phyloP scores from a whole-genome alignment of 2,888 invertebrate species.

The Noctuana brunneofusca region DNA sequence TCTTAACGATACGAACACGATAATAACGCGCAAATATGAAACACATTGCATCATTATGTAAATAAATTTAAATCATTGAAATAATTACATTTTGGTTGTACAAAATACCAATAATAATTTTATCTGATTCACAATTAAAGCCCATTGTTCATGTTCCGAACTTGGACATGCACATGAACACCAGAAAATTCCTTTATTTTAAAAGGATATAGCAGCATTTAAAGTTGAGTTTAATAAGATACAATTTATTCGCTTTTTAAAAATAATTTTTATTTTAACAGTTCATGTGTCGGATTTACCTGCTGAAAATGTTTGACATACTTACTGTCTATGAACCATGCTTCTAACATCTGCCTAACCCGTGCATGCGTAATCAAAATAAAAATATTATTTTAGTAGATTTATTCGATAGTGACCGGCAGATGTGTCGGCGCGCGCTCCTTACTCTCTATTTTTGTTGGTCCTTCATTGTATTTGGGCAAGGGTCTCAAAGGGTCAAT shows the following conservation, averaged over 20 bases:
- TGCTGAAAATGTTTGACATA: slow-evolving; percentile 33
- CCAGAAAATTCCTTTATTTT: slow-evolving; percentile 21
- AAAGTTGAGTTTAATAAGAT: neutral
- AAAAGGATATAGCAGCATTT: slow-evolving; percentile 15
- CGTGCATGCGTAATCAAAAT: slow-evolving; percentile 78
- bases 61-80: slow-evolving; percentile 33
- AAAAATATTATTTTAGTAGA: slow-evolving; percentile 82
- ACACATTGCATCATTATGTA: slow-evolving; percentile 30
- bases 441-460: slow-evolving; percentile 73
- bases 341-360: slow-evolving; percentile 77
- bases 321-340: slow-evolving; percentile 48
- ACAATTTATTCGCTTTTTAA: neutral
- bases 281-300: neutral
- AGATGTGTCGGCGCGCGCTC: slow-evolving; percentile 71
- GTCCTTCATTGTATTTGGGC: slow-evolving; percentile 70
- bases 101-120: slow-evolving; percentile 31
- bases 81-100: slow-evolving; percentile 29
- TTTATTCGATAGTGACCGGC: slow-evolving; percentile 79
- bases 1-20: slow-evolving; percentile 23
- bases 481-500: slow-evolving; percentile 72
- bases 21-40: slow-evolving; percentile 29
- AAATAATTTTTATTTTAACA: neutral
- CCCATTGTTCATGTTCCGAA: slow-evolving; percentile 29
- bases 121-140: slow-evolving; percentile 32
- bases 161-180: slow-evolving; percentile 24